Percentiles rank a stretch among this genome's conserved stretches.
phyloP scores from a whole-genome alignment of 2,888 invertebrate species.

The Byasa hedistus region DNA sequence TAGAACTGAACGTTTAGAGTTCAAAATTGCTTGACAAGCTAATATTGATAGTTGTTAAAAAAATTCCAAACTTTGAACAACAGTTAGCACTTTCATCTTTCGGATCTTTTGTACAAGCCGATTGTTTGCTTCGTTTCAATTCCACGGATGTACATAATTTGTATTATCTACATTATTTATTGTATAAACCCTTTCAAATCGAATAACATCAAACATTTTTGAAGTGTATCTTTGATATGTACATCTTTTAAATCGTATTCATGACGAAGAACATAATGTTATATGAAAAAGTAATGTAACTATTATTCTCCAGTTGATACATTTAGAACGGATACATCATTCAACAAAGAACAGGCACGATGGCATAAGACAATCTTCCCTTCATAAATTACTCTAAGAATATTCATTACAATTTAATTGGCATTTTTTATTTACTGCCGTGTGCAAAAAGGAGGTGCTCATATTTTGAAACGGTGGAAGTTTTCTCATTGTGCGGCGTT shows the following conservation, averaged over 20 bases:
- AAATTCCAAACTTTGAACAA: constrained; percentile 41
- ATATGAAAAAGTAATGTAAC: not conserved
- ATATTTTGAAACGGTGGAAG: constrained; percentile 34
- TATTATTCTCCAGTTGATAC: not conserved
- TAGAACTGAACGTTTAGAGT: constrained; percentile 19
- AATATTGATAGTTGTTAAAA: constrained; percentile 32
- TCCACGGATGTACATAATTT: constrained; percentile 26
- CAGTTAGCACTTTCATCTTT: constrained; percentile 51
- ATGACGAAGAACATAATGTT: too few relatives aligned
- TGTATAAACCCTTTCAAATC: not conserved
- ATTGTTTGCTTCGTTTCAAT: constrained; percentile 39
- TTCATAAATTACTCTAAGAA: not conserved
- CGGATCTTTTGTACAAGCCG: constrained; percentile 42
- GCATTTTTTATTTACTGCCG: constrained; percentile 22
- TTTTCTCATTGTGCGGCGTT: constrained; percentile 45
- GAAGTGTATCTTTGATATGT: too few relatives aligned
- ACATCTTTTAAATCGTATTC: too few relatives aligned
- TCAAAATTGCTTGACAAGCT: constrained; percentile 26
- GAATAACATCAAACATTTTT: not conserved
- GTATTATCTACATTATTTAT: not conserved
- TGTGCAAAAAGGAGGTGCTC: constrained; percentile 35
- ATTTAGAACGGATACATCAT: not conserved
- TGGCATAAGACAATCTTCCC: not conserved
- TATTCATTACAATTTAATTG: constrained; percentile 20
- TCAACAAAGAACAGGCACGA: not conserved